A percentile compares a stretch with the other conserved stretches of the same genome.
These are phyloP conservation scores for mouse (Mus musculus) DNA, from an alignment of 2,113 vertebrate genomes.

Conservation along the genomic window GRCm39 chr3:112249501-112250000, in stretches of 20 bases:
- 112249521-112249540: not conserved
- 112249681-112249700: not conserved
- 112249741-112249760: not conserved
- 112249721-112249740: not conserved
- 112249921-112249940: not conserved
- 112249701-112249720: not conserved
- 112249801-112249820: not conserved
- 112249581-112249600: not conserved
- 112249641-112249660: not conserved
- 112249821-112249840: not conserved
- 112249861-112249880: not conserved
- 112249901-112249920: conserved; percentile 3
- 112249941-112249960: not conserved
- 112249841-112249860: not conserved
- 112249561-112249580: not conserved
- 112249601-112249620: not conserved
- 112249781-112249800: not conserved
- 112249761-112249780: not conserved
- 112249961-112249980: not conserved
- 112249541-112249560: not conserved
- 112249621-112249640: not conserved
- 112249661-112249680: not conserved
- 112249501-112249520: not conserved
- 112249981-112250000: not conserved
- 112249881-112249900: not conserved